Evolutionary conservation across 1,140 invertebrate genomes (phyloP).

Genomic region (Agrilus planipennis): DNA sequence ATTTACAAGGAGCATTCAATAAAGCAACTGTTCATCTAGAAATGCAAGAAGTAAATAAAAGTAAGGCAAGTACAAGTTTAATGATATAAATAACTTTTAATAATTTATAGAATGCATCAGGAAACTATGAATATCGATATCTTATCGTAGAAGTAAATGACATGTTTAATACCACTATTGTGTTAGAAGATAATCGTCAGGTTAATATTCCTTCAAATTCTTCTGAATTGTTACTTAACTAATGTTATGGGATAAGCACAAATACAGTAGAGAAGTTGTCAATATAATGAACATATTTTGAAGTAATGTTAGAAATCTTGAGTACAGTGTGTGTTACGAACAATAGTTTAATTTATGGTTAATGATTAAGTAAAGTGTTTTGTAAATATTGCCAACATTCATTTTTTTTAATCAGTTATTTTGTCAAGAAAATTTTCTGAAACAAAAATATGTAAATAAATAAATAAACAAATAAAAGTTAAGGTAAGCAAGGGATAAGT

Average conservation of each 20-base stretch:
- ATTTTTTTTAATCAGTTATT: background rate
- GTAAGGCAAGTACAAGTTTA: background rate
- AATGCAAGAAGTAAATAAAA: conserved; percentile 58
- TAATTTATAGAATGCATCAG: conserved; percentile 55
- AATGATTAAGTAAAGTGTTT: no score
- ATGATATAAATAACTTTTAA: background rate
- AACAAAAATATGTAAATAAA: no score
- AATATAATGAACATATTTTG: no score
- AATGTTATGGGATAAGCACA: no score
- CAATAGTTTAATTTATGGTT: conserved; percentile 3
- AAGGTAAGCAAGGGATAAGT: background rate
- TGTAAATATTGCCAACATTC: background rate
- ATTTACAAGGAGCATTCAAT: conserved; percentile 68
- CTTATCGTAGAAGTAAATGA: conserved; percentile 73
- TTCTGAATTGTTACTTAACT: no score
- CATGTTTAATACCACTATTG: conserved; percentile 55
- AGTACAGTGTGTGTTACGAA: no score
- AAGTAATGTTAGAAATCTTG: no score
- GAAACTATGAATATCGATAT: conserved; percentile 70
- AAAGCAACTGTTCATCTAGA: conserved; percentile 76
- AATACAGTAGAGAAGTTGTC: no score
- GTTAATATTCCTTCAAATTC: no score
- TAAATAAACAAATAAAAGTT: no score
- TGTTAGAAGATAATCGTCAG: conserved; percentile 67
- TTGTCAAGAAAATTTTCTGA: no score